Evolutionary conservation across 2,113 vertebrate genomes (phyloP).

Genomic region (Gobiocypris rarus): DNA sequence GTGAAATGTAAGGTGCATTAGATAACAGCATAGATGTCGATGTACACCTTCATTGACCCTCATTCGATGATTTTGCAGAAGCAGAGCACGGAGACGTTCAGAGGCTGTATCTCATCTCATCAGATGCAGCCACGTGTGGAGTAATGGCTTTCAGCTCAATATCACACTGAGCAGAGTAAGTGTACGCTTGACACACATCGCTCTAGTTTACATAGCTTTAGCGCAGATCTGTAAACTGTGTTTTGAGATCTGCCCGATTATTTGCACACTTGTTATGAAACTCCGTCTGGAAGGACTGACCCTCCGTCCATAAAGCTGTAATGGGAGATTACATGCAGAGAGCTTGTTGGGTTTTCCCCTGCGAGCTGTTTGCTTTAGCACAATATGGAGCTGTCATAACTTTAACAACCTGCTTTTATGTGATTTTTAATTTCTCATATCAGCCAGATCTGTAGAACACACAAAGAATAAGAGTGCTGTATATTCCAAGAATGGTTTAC

Average conservation of each 20-base stretch:
- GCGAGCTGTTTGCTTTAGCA: conserved; percentile 43
- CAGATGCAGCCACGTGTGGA: conserved; percentile 24
- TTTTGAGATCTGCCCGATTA: conserved; percentile 36
- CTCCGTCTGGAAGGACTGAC: conserved; percentile 10
- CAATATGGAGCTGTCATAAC: conserved; percentile 33
- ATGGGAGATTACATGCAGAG: conserved; percentile 34
- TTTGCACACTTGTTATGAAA: conserved; percentile 49
- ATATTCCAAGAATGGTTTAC: conserved; percentile 18
- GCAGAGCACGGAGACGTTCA: neutral
- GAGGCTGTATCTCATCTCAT: neutral
- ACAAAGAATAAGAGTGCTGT: conserved; percentile 26
- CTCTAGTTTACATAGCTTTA: conserved; percentile 51
- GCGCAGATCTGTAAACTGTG: conserved; percentile 39
- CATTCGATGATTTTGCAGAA: neutral
- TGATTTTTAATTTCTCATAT: conserved; percentile 45
- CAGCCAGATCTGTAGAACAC: conserved; percentile 32
- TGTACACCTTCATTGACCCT: neutral
- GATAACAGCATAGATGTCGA: neutral
- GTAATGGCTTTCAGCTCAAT: conserved; percentile 19
- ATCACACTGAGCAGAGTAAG: conserved; percentile 25
- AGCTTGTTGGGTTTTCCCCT: conserved; percentile 40
- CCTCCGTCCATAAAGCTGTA: conserved; percentile 40
- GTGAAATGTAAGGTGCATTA: neutral
- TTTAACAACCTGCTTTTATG: conserved; percentile 29
- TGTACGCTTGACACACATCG: neutral